phyloP scores from a whole-genome alignment of 2,888 invertebrate species.

The Idaea aversata region DNA sequence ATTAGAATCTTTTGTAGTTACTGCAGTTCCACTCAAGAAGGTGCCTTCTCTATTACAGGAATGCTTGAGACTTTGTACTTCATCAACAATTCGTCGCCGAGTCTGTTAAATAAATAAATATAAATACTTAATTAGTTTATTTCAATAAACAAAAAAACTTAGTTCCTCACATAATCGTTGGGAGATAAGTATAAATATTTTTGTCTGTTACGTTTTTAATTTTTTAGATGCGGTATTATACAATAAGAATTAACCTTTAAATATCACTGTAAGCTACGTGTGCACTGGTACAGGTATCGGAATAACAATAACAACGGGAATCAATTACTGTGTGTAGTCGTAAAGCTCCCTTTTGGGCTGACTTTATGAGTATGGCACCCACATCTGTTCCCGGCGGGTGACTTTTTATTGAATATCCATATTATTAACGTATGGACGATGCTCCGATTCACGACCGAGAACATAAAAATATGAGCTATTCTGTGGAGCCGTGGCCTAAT shows the following conservation, averaged over 20 bases:
- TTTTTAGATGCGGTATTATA: too few relatives aligned
- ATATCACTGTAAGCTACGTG: background rate
- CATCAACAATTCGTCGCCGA: too few relatives aligned
- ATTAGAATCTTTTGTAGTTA: too few relatives aligned
- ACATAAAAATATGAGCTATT: constrained; percentile 27
- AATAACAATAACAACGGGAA: constrained; percentile 35
- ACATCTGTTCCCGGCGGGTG: constrained; percentile 46
- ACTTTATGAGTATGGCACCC: constrained; percentile 45
- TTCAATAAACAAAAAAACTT: too few relatives aligned
- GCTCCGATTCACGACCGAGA: constrained; percentile 33
- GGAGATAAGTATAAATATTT: background rate
- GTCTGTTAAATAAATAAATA: too few relatives aligned
- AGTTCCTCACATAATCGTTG: too few relatives aligned
- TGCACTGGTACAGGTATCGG: constrained; percentile 22
- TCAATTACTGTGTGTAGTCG: constrained; percentile 45
- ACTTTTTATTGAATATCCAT: constrained; percentile 49
- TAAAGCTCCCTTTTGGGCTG: constrained; percentile 41
- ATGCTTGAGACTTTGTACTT: too few relatives aligned
- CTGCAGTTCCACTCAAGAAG: too few relatives aligned
- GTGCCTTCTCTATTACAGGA: too few relatives aligned
- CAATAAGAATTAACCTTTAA: too few relatives aligned
- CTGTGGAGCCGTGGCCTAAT: background rate
- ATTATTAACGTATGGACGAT: constrained; percentile 39
- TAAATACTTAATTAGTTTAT: too few relatives aligned
- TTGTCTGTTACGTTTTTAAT: background rate